phyloP scores from a whole-genome alignment of 2,113 vertebrate species.

The Prochilodus magdalenae region DNA sequence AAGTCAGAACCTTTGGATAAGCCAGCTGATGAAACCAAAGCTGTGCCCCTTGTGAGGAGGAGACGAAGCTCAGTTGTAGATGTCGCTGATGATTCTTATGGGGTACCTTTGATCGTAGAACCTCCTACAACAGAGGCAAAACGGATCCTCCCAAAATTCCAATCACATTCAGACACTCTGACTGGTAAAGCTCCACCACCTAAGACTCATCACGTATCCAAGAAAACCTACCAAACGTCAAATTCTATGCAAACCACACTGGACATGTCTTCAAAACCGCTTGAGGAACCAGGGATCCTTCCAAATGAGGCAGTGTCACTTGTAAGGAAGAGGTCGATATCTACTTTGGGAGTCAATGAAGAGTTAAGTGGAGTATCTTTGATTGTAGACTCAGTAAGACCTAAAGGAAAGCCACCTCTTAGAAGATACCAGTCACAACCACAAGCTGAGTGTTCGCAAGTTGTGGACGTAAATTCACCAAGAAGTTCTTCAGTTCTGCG shows the following conservation, averaged over 20 bases:
- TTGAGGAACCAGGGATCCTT: constrained; percentile 9
- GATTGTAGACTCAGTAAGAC: neutral
- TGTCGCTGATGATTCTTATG: constrained; percentile 56
- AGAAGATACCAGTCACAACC: constrained; percentile 29
- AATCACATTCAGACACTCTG: neutral
- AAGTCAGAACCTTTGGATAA: constrained; percentile 40
- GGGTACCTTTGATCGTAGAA: constrained; percentile 64
- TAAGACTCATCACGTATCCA: constrained; percentile 15
- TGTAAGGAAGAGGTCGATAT: constrained; percentile 18
- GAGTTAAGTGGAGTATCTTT: constrained; percentile 2
- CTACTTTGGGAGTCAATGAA: neutral
- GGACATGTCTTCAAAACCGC: constrained; percentile 74
- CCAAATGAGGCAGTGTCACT: constrained; percentile 25
- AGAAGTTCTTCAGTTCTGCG: constrained; percentile 22
- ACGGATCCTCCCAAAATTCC: neutral
- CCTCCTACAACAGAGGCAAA: constrained; percentile 34
- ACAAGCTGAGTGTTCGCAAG: constrained; percentile 14
- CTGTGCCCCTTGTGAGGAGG: constrained; percentile 64
- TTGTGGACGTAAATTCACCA: neutral
- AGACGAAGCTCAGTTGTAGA: constrained; percentile 44
- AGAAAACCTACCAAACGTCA: constrained; percentile 58
- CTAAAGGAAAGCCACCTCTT: constrained; percentile 5
- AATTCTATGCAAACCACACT: constrained; percentile 75
- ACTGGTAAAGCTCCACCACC: constrained; percentile 23
- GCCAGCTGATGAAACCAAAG: constrained; percentile 49